Evolutionary conservation across 2,797 vertebrate genomes (phyloP).

Genomic region (Aphelocoma californica): DNA sequence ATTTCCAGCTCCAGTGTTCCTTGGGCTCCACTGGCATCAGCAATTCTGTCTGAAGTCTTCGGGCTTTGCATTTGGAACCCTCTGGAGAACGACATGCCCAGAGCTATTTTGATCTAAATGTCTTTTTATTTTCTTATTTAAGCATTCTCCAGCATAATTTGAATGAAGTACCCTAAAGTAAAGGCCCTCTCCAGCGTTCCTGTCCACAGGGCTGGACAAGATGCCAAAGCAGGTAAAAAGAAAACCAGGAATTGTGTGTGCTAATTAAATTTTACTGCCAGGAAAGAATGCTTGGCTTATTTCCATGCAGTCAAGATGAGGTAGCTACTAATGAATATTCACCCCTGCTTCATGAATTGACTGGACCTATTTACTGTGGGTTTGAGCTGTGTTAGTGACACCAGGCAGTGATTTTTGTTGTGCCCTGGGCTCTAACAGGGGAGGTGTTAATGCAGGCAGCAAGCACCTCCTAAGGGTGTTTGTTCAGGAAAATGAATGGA

Average conservation of each 20-base stretch:
- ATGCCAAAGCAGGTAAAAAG: slow-evolving; percentile 73
- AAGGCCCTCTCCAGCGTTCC: neutral
- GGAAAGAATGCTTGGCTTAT: neutral
- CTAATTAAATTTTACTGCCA: neutral
- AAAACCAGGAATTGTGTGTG: neutral
- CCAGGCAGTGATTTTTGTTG: neutral
- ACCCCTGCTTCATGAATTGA: neutral
- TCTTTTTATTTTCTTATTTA: neutral
- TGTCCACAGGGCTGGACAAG: neutral
- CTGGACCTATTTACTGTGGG: neutral
- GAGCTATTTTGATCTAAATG: neutral
- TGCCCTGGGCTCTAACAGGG: neutral
- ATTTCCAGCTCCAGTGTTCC: neutral
- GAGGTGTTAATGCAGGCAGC: neutral
- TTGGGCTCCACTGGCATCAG: neutral
- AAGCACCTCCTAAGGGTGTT: neutral
- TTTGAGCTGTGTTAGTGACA: neutral
- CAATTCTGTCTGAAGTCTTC: neutral
- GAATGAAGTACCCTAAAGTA: neutral
- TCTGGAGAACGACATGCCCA: neutral
- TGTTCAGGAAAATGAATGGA: neutral
- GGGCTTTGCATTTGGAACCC: neutral
- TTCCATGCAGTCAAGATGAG: neutral
- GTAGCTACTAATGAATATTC: neutral
- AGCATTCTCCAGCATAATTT: neutral